Conservation (phyloP, 2,113 vertebrate species). For the Bufo bufo region DNA sequence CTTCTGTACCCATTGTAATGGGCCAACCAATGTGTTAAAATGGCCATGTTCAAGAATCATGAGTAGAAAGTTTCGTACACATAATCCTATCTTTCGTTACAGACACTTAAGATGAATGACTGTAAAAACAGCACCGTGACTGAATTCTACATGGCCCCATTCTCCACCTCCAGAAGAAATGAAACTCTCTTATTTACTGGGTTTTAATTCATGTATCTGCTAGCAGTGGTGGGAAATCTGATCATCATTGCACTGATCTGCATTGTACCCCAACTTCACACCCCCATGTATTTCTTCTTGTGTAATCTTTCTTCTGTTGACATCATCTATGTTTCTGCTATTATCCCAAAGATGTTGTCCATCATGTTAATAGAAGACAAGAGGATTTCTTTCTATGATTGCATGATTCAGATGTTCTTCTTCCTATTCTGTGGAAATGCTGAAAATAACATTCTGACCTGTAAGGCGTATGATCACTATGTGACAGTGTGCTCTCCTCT, state of each 20-base stretch:
- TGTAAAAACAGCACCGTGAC: neutral
- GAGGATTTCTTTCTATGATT: conserved; percentile 4
- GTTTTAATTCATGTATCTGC: neutral
- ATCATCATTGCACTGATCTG: neutral
- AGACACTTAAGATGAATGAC: neutral
- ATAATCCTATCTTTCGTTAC: neutral
- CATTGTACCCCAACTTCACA: neutral
- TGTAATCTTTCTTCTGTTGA: conserved; percentile 29
- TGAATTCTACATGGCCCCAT: conserved; percentile 21
- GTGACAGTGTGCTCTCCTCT: conserved; percentile 34
- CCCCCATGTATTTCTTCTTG: conserved; percentile 51
- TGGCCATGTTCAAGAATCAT: too few relatives aligned
- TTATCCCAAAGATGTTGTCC: conserved; percentile 26
- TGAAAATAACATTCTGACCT: conserved; percentile 9
- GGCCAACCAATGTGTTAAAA: too few relatives aligned
- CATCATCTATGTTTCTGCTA: neutral
- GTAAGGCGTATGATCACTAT: conserved; percentile 44
- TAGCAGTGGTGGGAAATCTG: neutral
- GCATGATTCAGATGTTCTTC: conserved; percentile 16
- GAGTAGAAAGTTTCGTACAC: neutral
- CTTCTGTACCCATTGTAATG: too few relatives aligned
- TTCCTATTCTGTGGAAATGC: neutral
- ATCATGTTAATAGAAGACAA: neutral
- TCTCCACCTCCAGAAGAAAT: neutral
- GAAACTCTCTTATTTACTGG: neutral